Percentiles rank a stretch among this genome's conserved stretches.
Evolutionary conservation across 2,888 invertebrate genomes (phyloP).

Genomic region (Epistrophe eligans): DNA sequence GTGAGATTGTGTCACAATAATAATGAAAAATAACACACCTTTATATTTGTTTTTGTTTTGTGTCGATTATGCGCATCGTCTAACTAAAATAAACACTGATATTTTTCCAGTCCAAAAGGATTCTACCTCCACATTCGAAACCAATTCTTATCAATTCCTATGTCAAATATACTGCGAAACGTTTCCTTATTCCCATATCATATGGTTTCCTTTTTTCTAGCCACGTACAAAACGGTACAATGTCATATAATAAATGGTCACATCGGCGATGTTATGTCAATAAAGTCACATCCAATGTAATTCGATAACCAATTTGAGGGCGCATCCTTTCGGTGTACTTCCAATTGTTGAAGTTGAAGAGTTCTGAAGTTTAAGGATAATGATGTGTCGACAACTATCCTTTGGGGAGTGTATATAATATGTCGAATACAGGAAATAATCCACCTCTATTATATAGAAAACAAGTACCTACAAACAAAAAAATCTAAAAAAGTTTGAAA

Average conservation of each 20-base stretch:
- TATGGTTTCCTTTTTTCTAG: background rate
- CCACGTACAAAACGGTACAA: background rate
- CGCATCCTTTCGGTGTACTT: slow-evolving; percentile 28
- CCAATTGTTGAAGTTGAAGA: slow-evolving; percentile 40
- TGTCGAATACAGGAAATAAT: slow-evolving; percentile 52
- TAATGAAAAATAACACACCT: slow-evolving; percentile 39
- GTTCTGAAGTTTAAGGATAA: slow-evolving; percentile 65
- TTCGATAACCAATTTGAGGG: slow-evolving; percentile 60
- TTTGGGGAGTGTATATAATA: slow-evolving; percentile 39
- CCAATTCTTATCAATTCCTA: slow-evolving; percentile 34
- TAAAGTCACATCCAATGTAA: slow-evolving; percentile 62
- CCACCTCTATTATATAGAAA: slow-evolving; percentile 30
- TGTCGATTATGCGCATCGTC: slow-evolving; percentile 64
- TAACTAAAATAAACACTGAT: background rate
- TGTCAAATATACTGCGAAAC: slow-evolving; percentile 24
- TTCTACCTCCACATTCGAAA: slow-evolving; percentile 29
- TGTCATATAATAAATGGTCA: slow-evolving; percentile 22
- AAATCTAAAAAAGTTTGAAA: slow-evolving; percentile 8
- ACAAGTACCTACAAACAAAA: slow-evolving; percentile 22
- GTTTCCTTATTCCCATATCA: slow-evolving; percentile 17
- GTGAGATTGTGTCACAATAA: slow-evolving; percentile 31
- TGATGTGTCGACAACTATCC: slow-evolving; percentile 67
- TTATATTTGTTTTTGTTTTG: slow-evolving; percentile 33
- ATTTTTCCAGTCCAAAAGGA: slow-evolving; percentile 24
- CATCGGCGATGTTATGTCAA: slow-evolving; percentile 54